A percentile compares a stretch with the other conserved stretches of the same genome.
phyloP scores from a whole-genome alignment of 1,140 invertebrate species.

The Drosophila rhopaloa region DNA sequence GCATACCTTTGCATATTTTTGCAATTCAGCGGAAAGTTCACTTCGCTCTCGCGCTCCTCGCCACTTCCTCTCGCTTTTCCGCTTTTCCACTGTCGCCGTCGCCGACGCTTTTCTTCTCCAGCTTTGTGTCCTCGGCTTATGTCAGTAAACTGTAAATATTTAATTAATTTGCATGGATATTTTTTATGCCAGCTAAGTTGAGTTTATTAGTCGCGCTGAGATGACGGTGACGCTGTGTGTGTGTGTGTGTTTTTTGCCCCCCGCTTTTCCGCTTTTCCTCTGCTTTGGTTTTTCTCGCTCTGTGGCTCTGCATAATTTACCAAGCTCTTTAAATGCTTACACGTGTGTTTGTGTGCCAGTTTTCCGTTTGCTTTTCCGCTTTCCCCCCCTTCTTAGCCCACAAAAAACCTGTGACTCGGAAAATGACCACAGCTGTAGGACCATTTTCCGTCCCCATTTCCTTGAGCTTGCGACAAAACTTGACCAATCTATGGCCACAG shows the following conservation, averaged over 20 bases:
- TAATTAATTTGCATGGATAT: slow-evolving; percentile 82
- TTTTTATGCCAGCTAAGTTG: slow-evolving; percentile 75
- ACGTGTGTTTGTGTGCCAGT: slow-evolving; percentile 36
- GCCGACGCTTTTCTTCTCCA: slow-evolving; percentile 10
- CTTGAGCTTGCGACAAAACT: slow-evolving; percentile 12
- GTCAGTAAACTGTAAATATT: slow-evolving; percentile 82
- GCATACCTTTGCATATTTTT: slow-evolving; percentile 81
- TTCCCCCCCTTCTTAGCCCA: neutral
- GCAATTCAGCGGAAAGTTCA: slow-evolving; percentile 79
- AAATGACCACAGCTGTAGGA: slow-evolving; percentile 35
- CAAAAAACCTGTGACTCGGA: slow-evolving; percentile 11
- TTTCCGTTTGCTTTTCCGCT: slow-evolving; percentile 21
- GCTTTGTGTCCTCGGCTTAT: slow-evolving; percentile 54
- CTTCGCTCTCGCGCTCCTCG: slow-evolving; percentile 39
- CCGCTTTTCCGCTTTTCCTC: neutral
- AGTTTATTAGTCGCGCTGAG: slow-evolving; percentile 73
- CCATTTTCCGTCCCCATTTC: slow-evolving; percentile 10
- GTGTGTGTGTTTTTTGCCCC: slow-evolving; percentile 2
- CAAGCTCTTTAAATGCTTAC: slow-evolving; percentile 35
- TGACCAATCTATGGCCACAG: slow-evolving; percentile 26
- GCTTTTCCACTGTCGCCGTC: slow-evolving; percentile 1
- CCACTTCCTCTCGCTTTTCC: slow-evolving; percentile 19
- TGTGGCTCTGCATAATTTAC: slow-evolving; percentile 43
- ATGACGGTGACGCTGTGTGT: slow-evolving; percentile 29
- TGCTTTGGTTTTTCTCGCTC: slow-evolving; percentile 4